Base-by-base conservation (phyloP, 2,888 invertebrate genomes). In the Esperia sulphurella region DNA sequence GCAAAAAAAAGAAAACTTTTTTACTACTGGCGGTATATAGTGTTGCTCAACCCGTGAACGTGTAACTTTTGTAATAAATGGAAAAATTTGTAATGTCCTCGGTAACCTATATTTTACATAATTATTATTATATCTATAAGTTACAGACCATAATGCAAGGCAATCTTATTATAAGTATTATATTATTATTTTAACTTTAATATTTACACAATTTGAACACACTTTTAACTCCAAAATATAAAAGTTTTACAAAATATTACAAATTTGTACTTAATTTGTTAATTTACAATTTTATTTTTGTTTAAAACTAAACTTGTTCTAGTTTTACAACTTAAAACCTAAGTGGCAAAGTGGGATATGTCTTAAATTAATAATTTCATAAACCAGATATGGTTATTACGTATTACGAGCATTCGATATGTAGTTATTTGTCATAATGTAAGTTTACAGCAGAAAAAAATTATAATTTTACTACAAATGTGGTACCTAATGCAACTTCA, bases 321-420 rank as follows among this genome's bases (percentile, higher is more conserved):
- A 57, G 58, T 53, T 58, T 21, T 64, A 65, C 48, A 55, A 50
- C 21, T 53, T 59, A 48, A 62, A 31, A 28, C 35, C 68, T 81
- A 82, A 65, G 78, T 83, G 83, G 83, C 83, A 82, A 79, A 79
- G 68, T 79, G 81, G 75, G 85, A 85, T 86, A 85, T 81, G 82
- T 83, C 65, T 65, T 73, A 78, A 75, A 72, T 56, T 63, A 65
- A 67, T 64, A 59, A 63, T 73, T 73, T 65, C 50, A 66, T 60
- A 61, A 65, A 68, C 58, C 63, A 59, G 57, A 63, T 55, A 69
- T 66, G 64, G 41, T 35, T 42, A 62, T 43, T 57, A 58, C 55
- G 56, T 56, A 55, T 56, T 61, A 62, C 54, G 60, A 61, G 62
- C 60, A 55, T 65, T 63, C 54, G 71, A 78, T 76, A 80, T 76